Evolutionary conservation across 2,797 vertebrate genomes (phyloP).

Genomic region (Lepus townsendii): DNA sequence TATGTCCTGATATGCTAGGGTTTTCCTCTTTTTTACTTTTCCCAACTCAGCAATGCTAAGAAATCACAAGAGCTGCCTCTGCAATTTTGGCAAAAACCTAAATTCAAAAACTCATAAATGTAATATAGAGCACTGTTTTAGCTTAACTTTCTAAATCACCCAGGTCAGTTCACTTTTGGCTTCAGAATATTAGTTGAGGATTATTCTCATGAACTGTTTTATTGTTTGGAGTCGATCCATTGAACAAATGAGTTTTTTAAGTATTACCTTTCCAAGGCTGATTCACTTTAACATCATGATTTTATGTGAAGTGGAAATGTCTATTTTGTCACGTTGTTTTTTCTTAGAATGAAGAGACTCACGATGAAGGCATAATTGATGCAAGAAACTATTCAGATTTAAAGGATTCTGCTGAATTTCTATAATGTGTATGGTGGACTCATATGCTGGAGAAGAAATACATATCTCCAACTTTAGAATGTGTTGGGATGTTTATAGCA

Average conservation of each 20-base stretch:
- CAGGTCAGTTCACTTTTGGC: not conserved
- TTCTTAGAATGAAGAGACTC: not conserved
- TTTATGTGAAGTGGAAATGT: conserved; percentile 11
- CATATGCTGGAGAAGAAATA: not conserved
- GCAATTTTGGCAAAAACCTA: not conserved
- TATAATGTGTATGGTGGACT: not conserved
- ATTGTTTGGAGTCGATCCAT: not conserved
- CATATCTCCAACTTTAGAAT: not conserved
- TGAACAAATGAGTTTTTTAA: not conserved
- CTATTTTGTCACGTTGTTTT: not conserved
- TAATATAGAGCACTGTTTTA: not conserved
- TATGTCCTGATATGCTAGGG: not conserved
- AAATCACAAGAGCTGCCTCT: not conserved
- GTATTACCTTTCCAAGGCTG: not conserved
- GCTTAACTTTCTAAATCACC: not conserved
- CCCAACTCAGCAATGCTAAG: not conserved
- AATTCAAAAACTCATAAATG: not conserved
- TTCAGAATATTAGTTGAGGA: conserved; percentile 16
- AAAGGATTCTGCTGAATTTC: not conserved
- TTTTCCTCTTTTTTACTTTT: not conserved
- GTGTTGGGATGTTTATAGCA: not conserved
- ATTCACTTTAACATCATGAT: conserved; percentile 21
- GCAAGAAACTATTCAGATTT: not conserved
- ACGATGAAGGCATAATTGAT: not conserved
- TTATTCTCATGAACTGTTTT: not conserved